Base-by-base conservation (phyloP, 1,140 invertebrate species). In the Dreissena polymorpha region DNA sequence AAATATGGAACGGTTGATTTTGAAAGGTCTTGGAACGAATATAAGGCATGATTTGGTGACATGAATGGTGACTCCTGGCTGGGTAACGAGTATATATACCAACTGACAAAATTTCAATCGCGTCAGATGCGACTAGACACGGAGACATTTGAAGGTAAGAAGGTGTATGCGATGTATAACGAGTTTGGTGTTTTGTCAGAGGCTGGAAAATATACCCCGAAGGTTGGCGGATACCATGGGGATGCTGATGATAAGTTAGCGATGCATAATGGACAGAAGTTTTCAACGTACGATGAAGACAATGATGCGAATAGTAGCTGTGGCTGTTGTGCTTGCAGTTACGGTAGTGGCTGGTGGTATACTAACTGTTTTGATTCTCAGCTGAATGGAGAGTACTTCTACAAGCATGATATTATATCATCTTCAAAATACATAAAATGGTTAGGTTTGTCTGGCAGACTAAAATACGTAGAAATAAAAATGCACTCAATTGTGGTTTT, bases 261-360 rank as follows among this genome's bases (percentile, higher is more conserved):
- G 21, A 21, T 10, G 10, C 25, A 74, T 13, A 60, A 13, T 57
- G 72, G 72, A 23, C 23, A 60, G 53, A 16, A 57, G 13, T 74
- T 74, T 60, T 60, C 39, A 25, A 74, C 72, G 49, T 27, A 74
- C 13, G 72, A 74, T 29, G 21, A 5, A 23, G 72, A 74, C 25
- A 74, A 74, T 18, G 72, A 74, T 74, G 23, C n/a, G n/a, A n/a
- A n/a, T n/a, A n/a, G 14, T 27, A 10, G 2, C 8, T 5, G 21
- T 60, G 23, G 14, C 18, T 60, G 29, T 29, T 74, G 72, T 49
- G 72, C 53, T 23, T 0, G 10, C 27, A 13, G 16, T 18, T 74
- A 74, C 55, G 18, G 18, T n/a, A 57, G 51, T 57, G 72, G 51
- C 29, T 74, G 72, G 72, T 74, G 72, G 72, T 74, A 60, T 39